A percentile compares a stretch with the other conserved stretches of the same genome.
These are phyloP conservation scores for Thamnophis elegans DNA, from an alignment of 2,797 vertebrate genomes.

Conservation along the genomic window DNA sequence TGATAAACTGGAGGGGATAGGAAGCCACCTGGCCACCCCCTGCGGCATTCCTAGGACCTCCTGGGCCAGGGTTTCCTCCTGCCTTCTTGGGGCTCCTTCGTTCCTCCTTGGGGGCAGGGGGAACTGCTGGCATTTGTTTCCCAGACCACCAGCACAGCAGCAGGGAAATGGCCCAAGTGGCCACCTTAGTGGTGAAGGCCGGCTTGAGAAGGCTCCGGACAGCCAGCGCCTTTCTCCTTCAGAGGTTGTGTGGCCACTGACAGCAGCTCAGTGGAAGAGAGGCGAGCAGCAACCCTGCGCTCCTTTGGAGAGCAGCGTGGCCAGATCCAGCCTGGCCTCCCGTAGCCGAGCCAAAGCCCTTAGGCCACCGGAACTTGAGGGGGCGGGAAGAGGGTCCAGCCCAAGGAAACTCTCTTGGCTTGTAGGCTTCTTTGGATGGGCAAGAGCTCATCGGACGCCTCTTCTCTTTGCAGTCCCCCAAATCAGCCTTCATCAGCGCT, in stretches of 20 bases:
- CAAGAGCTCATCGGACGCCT: slow-evolving; percentile 28
- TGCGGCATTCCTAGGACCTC: not conserved
- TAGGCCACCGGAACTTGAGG: not conserved
- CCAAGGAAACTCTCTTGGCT: fast-evolving
- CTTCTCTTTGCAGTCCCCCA: slow-evolving; percentile 86
- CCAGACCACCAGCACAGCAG: not conserved
- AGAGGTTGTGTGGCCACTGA: not conserved
- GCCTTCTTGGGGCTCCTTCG: not conserved
- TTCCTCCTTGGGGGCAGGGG: not conserved
- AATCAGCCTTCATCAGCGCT: slow-evolving; percentile 98
- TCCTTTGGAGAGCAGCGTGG: not conserved
- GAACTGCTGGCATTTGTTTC: fast-evolving
- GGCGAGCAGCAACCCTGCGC: not conserved
- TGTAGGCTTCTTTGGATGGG: not conserved
- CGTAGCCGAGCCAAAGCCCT: not conserved
- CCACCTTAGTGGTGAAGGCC: not conserved
- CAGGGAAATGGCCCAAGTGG: fast-evolving
- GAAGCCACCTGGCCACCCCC: not conserved
- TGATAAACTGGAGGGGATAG: too few species aligned
- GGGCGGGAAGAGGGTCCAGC: not conserved
- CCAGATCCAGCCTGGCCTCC: not conserved
- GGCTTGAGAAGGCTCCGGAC: not conserved
- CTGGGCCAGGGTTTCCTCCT: too few species aligned
- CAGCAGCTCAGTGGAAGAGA: not conserved
- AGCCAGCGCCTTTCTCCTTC: not conserved